These are phyloP conservation scores for Anastrepha ludens DNA, from an alignment of 1,140 invertebrate species.

Conservation along the genomic window DNA sequence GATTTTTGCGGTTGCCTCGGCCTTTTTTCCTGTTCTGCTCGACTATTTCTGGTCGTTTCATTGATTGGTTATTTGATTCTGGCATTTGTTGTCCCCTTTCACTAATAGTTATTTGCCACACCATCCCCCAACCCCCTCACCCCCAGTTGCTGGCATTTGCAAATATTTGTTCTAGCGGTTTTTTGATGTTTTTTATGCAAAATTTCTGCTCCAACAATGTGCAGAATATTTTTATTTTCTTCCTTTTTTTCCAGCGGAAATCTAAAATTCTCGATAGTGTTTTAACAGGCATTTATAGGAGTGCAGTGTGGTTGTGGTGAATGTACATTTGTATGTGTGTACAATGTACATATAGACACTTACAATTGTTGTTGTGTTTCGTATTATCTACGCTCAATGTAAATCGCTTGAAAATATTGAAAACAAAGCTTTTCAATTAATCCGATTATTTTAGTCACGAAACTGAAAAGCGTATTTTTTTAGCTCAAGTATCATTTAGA, in stretches of 20 bases:
- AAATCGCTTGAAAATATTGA: conserved; percentile 27
- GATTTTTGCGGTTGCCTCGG: conserved; percentile 1
- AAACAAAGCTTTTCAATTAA: conserved; percentile 28
- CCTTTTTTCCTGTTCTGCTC: not conserved
- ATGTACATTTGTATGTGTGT: no score
- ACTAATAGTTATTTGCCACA: conserved; percentile 23
- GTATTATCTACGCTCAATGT: conserved; percentile 7
- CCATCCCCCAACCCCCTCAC: not conserved
- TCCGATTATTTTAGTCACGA: conserved; percentile 41
- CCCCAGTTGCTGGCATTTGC: not conserved
- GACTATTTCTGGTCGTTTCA: not conserved
- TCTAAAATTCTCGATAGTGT: not conserved
- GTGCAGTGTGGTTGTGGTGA: not conserved
- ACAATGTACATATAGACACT: not conserved
- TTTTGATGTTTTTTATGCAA: not conserved
- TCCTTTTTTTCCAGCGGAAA: not conserved
- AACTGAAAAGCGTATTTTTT: conserved; percentile 23
- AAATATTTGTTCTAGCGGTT: conserved; percentile 9
- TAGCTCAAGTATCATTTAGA: not conserved
- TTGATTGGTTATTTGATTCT: conserved; percentile 41
- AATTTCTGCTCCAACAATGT: not conserved
- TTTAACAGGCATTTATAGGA: not conserved
- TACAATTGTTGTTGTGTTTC: not conserved
- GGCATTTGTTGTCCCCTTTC: not conserved
- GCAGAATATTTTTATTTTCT: not conserved